Conservation (phyloP, 2,797 vertebrate genomes). For the Tokudaia muenninki region DNA sequence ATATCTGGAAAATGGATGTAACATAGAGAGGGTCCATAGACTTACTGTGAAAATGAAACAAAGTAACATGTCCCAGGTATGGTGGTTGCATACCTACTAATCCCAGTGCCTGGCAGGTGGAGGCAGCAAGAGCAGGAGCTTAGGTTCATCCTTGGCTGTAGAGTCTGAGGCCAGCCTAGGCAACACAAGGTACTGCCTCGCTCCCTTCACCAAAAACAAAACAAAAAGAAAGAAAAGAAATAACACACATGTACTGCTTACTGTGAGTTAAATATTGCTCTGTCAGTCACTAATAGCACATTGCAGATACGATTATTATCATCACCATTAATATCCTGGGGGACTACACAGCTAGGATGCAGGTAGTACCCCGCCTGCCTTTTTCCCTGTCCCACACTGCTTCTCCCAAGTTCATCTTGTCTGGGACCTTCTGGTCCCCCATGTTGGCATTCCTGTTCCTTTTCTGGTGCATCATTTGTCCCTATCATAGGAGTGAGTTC, state of each 20-base stretch:
- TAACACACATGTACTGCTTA: background rate
- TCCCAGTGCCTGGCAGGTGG: background rate
- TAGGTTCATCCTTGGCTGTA: background rate
- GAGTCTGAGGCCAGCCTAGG: background rate
- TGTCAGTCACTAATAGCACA: background rate
- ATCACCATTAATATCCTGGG: background rate
- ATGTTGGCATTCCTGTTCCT: background rate
- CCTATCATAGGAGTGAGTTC: background rate
- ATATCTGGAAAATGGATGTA: slow-evolving; percentile 17
- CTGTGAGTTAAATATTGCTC: background rate
- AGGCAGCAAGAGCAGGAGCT: background rate
- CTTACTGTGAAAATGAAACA: slow-evolving; percentile 32
- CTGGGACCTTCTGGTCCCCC: background rate
- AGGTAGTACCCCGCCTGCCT: background rate
- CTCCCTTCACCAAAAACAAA: background rate
- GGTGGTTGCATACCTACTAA: background rate
- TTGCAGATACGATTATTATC: background rate
- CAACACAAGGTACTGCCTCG: background rate
- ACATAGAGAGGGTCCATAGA: background rate
- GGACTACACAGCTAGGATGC: background rate
- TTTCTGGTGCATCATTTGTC: background rate
- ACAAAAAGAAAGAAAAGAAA: background rate
- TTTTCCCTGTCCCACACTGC: background rate
- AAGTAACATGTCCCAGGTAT: background rate
- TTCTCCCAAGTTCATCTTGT: background rate